Conservation (phyloP, 2,797 vertebrate species). For the Euthynnus affinis region DNA sequence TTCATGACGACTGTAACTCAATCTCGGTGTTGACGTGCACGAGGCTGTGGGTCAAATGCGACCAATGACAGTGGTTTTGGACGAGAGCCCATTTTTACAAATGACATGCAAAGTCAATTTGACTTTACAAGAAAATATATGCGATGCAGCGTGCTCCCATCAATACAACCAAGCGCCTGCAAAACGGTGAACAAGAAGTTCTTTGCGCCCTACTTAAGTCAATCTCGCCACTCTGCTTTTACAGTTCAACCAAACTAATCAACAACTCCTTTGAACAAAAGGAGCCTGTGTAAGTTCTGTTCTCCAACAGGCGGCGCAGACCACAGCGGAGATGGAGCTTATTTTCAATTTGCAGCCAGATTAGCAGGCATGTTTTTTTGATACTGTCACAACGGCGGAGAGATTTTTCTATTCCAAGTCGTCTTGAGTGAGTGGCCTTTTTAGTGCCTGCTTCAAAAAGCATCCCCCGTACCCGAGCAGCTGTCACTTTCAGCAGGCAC, state of each 20-base stretch:
- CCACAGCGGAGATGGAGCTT: constrained; percentile 45
- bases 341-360: constrained; percentile 80
- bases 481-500: constrained; percentile 81
- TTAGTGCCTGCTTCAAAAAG: constrained; percentile 84
- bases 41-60: constrained; percentile 28
- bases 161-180: not conserved
- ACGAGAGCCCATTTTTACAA: constrained; percentile 25
- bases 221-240: constrained; percentile 37
- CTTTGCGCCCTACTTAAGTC: constrained; percentile 50
- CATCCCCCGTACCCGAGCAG: constrained; percentile 75
- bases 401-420: constrained; percentile 69
- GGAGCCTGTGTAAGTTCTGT: constrained; percentile 49
- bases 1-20: constrained; percentile 48
- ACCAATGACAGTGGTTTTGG: constrained; percentile 22
- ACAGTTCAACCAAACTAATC: constrained; percentile 66
- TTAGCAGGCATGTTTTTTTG: constrained; percentile 75
- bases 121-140: constrained; percentile 34
- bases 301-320: constrained; percentile 45
- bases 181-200: constrained; percentile 34
- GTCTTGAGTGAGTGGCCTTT: constrained; percentile 80
- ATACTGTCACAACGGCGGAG: constrained; percentile 68
- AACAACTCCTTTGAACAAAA: constrained; percentile 69
- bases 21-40: constrained; percentile 23
- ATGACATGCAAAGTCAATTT: constrained; percentile 33
- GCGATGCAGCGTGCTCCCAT: constrained; percentile 1